Evolutionary conservation across 2,888 invertebrate genomes (phyloP).

Genomic region (Euzophera pinguis): DNA sequence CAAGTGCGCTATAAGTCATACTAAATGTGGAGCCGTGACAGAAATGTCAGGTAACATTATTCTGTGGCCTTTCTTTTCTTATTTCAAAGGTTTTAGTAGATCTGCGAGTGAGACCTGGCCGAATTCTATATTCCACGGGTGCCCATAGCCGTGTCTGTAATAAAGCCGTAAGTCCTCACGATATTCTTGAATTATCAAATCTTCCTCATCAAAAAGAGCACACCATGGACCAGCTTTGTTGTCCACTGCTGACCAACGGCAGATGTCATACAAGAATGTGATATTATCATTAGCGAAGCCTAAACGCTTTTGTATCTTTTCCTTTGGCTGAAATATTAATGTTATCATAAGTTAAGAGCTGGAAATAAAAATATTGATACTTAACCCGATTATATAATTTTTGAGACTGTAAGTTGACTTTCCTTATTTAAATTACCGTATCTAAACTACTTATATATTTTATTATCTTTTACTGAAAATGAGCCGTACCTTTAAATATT

Average conservation of each 20-base stretch:
- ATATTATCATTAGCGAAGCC: not conserved
- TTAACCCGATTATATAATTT: too few species aligned
- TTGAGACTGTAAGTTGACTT: too few species aligned
- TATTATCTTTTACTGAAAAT: too few species aligned
- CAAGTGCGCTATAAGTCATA: constrained; percentile 81
- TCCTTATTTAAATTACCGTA: too few species aligned
- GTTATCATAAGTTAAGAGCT: too few species aligned
- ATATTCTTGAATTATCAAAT: constrained; percentile 86
- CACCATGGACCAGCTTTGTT: constrained; percentile 84
- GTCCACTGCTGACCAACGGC: constrained; percentile 82
- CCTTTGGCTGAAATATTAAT: not conserved
- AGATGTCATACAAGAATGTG: constrained; percentile 85
- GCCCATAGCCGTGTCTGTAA: constrained; percentile 71
- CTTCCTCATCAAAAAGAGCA: constrained; percentile 83
- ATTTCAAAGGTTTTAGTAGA: constrained; percentile 22
- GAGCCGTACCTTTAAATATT: not conserved
- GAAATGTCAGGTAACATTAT: constrained; percentile 82
- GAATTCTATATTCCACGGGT: constrained; percentile 76
- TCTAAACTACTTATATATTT: too few species aligned
- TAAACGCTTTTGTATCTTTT: not conserved
- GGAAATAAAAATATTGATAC: too few species aligned
- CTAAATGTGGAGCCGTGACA: constrained; percentile 81
- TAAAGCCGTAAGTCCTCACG: constrained; percentile 85
- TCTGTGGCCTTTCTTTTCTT: constrained; percentile 50
- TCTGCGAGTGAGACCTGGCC: constrained; percentile 84